Conservation (phyloP, 2,888 invertebrate genomes). For the Bembecia ichneumoniformis region DNA sequence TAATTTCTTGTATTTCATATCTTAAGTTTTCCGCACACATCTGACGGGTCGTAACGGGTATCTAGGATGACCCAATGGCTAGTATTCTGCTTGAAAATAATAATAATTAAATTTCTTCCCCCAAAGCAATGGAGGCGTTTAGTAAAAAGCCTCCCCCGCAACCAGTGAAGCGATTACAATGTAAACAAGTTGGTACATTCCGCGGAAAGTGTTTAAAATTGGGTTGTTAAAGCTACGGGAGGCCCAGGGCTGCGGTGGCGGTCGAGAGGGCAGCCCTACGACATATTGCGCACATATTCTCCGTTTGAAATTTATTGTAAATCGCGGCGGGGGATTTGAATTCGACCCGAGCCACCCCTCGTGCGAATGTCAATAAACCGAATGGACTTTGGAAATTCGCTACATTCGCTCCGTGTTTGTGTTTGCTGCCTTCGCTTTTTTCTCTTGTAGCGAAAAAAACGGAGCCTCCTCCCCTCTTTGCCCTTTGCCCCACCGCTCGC, state of each 20-base stretch:
- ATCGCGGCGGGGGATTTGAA: constrained; percentile 60
- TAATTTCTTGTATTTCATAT: constrained; percentile 25
- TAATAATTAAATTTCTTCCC: no score
- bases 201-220: constrained; percentile 50
- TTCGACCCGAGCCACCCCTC: constrained; percentile 18
- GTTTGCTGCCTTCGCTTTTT: constrained; percentile 62
- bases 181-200: constrained; percentile 58
- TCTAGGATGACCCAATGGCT: no score
- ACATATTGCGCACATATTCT: constrained; percentile 69
- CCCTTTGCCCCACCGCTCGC: constrained; percentile 8
- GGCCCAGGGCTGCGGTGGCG: constrained; percentile 19
- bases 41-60: no score
- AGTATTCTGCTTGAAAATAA: no score
- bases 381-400: constrained; percentile 66
- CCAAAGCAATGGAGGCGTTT: not conserved
- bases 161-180: constrained; percentile 38
- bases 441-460: constrained; percentile 34
- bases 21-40: constrained; percentile 9
- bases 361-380: constrained; percentile 58
- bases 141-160: constrained; percentile 14
- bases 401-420: constrained; percentile 62
- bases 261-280: constrained; percentile 16
- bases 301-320: constrained; percentile 68
- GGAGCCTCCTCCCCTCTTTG: constrained; percentile 11
- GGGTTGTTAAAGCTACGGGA: constrained; percentile 27